Base-by-base conservation (phyloP, 2,797 vertebrate species). In the Tenualosa thibaudeaui region DNA sequence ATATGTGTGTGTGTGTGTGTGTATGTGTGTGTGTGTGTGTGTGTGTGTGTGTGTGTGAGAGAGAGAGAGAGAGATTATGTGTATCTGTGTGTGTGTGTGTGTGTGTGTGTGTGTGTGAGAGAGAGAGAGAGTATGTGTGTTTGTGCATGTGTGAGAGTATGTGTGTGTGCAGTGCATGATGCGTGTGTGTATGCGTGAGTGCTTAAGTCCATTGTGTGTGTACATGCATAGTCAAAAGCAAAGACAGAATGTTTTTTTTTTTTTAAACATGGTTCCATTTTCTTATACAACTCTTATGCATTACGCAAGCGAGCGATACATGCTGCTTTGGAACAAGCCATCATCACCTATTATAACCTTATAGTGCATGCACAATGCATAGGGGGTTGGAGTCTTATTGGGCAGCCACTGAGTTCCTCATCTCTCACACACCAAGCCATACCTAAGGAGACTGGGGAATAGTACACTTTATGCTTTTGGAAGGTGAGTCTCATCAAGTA, bases 271-370 rank as follows among this genome's bases (percentile, higher is more conserved):
- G 40, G 1, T 9, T 46, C 71, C 71, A 46, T 43, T 22, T 78
- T 43, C 71, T 46, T 78, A 8, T 15, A 46, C 71, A 78, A 19
- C 1, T 40, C 26, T 43, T 78, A 78, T 78, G 71, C 71, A 78
- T 19, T 19, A 22, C 19, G 54, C 54, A 56, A 56, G 54, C 5
- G 54, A 22, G 71, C 12, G 37, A 7, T 40, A 43, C 40, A 15
- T 40, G 31, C 68, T 40, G 68, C 68, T 71, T 40, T 71, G 19
- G 71, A 46, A 78, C 71, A 46, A 43, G 71, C 71, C 71, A 78
- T 78, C 71, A 19, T 43, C 40, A 43, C 40, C 71, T 78, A 40
- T 4, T 22, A 7, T 78, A 15, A 78, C 71, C 68, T 75, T 40
- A 75, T 37, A 75, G 19, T 6, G 26, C 68, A 75, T 22, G 7